Evolutionary conservation across 2,888 invertebrate genomes (phyloP).

Genomic region (Apotomis betuletana): DNA sequence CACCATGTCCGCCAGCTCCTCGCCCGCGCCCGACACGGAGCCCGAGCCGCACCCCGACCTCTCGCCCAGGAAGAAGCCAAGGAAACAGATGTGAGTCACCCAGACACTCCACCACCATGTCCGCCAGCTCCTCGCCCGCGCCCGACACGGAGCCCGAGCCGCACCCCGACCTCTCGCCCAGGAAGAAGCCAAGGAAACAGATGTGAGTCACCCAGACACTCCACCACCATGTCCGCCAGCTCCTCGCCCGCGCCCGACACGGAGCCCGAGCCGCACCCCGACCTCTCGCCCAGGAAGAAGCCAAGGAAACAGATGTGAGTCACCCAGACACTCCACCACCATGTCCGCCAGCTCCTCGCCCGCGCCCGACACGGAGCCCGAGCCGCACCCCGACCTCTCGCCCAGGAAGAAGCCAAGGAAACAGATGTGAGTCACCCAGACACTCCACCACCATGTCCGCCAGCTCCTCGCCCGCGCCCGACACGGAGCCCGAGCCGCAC

Average conservation of each 20-base stretch:
- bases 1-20: slow-evolving; percentile 93
- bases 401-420: slow-evolving; percentile 97
- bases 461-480: no score
- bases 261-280: slow-evolving; percentile 62
- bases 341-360: slow-evolving; percentile 94
- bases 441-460: no score
- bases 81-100: slow-evolving; percentile 92
- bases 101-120: slow-evolving; percentile 85
- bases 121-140: slow-evolving; percentile 92
- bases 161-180: slow-evolving; percentile 82
- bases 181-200: slow-evolving; percentile 96
- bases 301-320: slow-evolving; percentile 95
- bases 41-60: slow-evolving; percentile 63
- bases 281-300: slow-evolving; percentile 91
- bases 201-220: slow-evolving; percentile 83
- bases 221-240: slow-evolving; percentile 91
- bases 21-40: slow-evolving; percentile 87
- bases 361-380: slow-evolving; percentile 83
- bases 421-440: slow-evolving; percentile 87
- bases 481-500: no score
- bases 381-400: slow-evolving; percentile 68
- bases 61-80: slow-evolving; percentile 94
- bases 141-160: slow-evolving; percentile 80
- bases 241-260: slow-evolving; percentile 90
- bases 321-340: slow-evolving; percentile 75